phyloP scores from a whole-genome alignment of 2,888 invertebrate genomes.

The Stegophylla sp. region DNA sequence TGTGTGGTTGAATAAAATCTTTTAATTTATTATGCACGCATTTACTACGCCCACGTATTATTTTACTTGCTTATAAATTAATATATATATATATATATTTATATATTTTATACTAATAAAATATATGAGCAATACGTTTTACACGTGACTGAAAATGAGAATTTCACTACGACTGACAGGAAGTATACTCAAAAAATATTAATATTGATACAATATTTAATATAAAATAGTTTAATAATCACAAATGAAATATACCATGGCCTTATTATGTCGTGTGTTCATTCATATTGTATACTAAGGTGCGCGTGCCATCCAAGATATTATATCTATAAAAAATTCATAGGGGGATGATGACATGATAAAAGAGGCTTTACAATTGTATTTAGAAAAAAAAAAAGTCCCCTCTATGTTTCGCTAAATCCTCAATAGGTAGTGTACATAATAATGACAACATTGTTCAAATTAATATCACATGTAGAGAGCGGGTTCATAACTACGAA shows the following conservation, averaged over 20 bases:
- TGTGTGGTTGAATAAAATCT: slow-evolving; percentile 35
- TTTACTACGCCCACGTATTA: slow-evolving; percentile 1
- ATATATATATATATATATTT: neutral
- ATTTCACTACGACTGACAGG: slow-evolving; percentile 39
- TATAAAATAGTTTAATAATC: slow-evolving; percentile 24
- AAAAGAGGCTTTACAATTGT: slow-evolving; percentile 55
- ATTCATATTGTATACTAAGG: slow-evolving; percentile 42
- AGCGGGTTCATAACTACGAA: neutral
- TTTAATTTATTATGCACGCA: slow-evolving; percentile 8
- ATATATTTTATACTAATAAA: neutral
- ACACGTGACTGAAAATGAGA: neutral
- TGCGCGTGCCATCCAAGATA: slow-evolving; percentile 50
- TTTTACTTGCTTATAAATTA: too few relatives aligned
- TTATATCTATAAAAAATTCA: slow-evolving; percentile 34
- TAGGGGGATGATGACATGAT: slow-evolving; percentile 55
- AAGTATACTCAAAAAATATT: neutral
- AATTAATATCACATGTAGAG: slow-evolving; percentile 43
- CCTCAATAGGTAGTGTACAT: slow-evolving; percentile 23
- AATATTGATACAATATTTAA: slow-evolving; percentile 47
- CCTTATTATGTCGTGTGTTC: slow-evolving; percentile 41
- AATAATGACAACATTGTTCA: slow-evolving; percentile 40
- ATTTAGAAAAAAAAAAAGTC: slow-evolving; percentile 39
- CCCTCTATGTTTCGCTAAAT: slow-evolving; percentile 31
- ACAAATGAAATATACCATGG: neutral
- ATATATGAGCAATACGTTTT: neutral